Evolutionary conservation across 2,113 vertebrate species (phyloP).

Genomic region (Myiopsitta monachus): DNA sequence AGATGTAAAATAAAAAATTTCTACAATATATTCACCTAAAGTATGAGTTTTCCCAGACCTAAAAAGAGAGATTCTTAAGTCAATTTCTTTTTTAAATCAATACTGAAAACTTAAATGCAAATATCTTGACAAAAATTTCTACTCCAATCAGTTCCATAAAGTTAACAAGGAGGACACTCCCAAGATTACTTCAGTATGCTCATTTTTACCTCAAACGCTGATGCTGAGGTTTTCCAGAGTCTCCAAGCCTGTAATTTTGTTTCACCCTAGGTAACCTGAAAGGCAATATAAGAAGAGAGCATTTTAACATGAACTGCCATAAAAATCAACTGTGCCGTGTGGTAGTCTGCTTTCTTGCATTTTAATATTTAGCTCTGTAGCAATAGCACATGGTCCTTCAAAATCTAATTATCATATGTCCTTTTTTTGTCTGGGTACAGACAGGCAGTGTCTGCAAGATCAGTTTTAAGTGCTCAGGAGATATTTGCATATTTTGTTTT

Average conservation of each 20-base stretch:
- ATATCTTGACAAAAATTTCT: conserved; percentile 32
- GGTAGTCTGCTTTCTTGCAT: conserved; percentile 54
- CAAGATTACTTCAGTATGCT: conserved; percentile 58
- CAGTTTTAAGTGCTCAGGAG: not conserved
- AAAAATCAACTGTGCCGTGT: conserved; percentile 59
- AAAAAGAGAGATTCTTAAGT: not conserved
- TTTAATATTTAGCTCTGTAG: conserved; percentile 53
- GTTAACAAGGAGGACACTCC: conserved; percentile 28
- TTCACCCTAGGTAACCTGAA: conserved; percentile 79
- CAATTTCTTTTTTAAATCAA: not conserved
- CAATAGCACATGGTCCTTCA: conserved; percentile 36
- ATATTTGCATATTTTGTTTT: conserved; percentile 20
- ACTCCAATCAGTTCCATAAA: conserved; percentile 9
- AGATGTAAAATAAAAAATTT: not conserved
- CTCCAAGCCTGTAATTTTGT: conserved; percentile 77
- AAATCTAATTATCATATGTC: conserved; percentile 31
- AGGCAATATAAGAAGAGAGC: conserved; percentile 69
- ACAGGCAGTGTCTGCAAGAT: not conserved
- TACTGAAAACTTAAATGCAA: conserved; percentile 42
- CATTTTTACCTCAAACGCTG: conserved; percentile 76
- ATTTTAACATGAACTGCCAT: conserved; percentile 69
- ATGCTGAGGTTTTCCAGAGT: conserved; percentile 77
- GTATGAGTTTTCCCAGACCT: not conserved
- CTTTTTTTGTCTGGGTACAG: conserved; percentile 11
- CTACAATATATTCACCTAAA: not conserved